Conservation (phyloP, 1,140 invertebrate genomes). For the Anadara kagoshimensis region DNA sequence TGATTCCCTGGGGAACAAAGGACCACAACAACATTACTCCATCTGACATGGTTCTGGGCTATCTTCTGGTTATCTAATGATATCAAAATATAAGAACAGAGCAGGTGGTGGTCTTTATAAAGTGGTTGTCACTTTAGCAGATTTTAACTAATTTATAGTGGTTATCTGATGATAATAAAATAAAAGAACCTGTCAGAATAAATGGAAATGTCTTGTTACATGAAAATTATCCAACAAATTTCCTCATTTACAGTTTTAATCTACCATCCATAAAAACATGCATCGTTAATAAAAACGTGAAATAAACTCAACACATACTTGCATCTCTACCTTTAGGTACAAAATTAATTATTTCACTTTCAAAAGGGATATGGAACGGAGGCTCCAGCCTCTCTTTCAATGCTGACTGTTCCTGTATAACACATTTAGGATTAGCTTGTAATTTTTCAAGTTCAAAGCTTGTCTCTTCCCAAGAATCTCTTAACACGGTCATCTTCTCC, state of each 20-base stretch:
- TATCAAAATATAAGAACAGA: too few relatives aligned
- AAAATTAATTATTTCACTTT: constrained; percentile 52
- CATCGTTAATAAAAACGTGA: constrained; percentile 1
- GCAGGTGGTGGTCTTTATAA: too few relatives aligned
- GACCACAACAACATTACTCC: too few relatives aligned
- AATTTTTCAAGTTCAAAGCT: constrained; percentile 90
- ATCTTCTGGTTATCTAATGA: too few relatives aligned
- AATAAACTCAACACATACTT: constrained; percentile 36
- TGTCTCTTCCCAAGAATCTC: constrained; percentile 95
- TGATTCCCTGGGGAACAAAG: too few relatives aligned
- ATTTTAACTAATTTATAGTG: too few relatives aligned
- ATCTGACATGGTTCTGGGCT: too few relatives aligned
- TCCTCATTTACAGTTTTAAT: neutral
- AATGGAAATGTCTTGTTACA: neutral
- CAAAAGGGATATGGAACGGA: constrained; percentile 79
- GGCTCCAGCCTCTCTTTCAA: constrained; percentile 75
- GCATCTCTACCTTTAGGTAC: constrained; percentile 42
- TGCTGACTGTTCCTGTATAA: constrained; percentile 82
- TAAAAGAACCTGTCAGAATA: too few relatives aligned
- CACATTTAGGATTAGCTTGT: constrained; percentile 88
- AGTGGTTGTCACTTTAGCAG: too few relatives aligned
- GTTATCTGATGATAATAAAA: too few relatives aligned
- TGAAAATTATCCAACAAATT: neutral
- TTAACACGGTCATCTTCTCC: constrained; percentile 80
- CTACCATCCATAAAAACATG: neutral